These are phyloP conservation scores for Plecotus auritus DNA, from an alignment of 2,113 vertebrate species.

Conservation along the genomic window DNA sequence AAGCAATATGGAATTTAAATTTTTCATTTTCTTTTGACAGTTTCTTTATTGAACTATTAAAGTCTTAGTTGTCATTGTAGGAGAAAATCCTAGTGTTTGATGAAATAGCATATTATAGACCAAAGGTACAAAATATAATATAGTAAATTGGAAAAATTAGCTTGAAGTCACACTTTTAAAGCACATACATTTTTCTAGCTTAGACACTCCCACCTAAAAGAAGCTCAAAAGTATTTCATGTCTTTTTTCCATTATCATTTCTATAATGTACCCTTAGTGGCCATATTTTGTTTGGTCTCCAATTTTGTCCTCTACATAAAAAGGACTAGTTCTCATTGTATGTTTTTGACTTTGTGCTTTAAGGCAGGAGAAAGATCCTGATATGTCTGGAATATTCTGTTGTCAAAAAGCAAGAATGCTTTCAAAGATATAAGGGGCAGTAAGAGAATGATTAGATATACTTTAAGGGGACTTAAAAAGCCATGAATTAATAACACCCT, in stretches of 20 bases:
- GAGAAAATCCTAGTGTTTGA: neutral
- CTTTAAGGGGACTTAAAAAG: neutral
- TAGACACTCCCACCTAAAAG: neutral
- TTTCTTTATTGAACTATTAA: neutral
- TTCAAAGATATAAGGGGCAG: neutral
- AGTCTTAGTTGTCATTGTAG: neutral
- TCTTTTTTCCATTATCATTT: neutral
- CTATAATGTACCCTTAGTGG: neutral
- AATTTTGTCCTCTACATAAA: neutral
- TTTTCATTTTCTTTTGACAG: neutral
- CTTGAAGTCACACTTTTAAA: neutral
- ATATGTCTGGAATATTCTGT: neutral
- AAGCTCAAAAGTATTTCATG: neutral
- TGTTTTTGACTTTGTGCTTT: neutral
- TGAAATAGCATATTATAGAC: neutral
- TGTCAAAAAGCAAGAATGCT: neutral
- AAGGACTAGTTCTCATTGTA: neutral
- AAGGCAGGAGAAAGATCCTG: neutral
- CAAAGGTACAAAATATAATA: neutral
- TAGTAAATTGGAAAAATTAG: neutral
- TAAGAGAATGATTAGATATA: neutral
- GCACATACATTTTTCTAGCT: neutral
- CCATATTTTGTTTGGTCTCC: neutral
- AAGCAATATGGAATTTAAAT: neutral
- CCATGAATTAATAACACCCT: neutral